A percentile compares a stretch with the other conserved stretches of the same genome.
These are phyloP conservation scores for Manis javanica DNA, from an alignment of 2,797 vertebrate species.

Conservation along the genomic window DNA sequence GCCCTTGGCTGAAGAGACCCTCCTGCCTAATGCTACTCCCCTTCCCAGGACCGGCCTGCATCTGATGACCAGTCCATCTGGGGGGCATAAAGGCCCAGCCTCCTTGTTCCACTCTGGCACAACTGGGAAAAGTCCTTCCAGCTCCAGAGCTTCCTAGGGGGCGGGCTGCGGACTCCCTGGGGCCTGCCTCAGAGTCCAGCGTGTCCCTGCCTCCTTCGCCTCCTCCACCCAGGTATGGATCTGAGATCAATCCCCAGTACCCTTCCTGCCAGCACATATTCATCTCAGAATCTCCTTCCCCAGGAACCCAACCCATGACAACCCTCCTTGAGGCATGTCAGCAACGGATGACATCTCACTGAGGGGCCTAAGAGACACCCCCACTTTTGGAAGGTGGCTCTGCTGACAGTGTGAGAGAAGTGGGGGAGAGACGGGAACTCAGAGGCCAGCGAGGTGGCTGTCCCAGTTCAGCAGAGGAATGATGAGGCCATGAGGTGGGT, in stretches of 20 bases:
- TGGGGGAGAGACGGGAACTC: background rate
- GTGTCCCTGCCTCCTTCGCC: background rate
- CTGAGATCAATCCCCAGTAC: background rate
- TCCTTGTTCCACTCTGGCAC: background rate
- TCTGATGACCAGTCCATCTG: background rate
- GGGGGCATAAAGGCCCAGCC: background rate
- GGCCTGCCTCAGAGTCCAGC: background rate
- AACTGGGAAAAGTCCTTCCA: background rate
- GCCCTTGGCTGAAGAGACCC: background rate
- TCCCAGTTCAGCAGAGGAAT: background rate
- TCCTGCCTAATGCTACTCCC: background rate
- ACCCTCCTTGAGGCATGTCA: background rate
- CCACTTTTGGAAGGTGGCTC: background rate
- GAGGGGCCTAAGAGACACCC: background rate
- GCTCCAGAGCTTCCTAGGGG: background rate
- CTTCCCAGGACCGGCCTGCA: background rate
- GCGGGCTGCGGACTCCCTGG: background rate
- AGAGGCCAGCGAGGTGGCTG: background rate
- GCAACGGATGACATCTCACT: background rate
- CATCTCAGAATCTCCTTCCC: background rate
- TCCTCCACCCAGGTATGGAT: background rate
- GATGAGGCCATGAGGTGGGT: too few species aligned
- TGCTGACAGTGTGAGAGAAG: background rate
- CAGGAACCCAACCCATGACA: background rate
- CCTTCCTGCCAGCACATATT: background rate